Percentiles rank a stretch among this genome's conserved stretches.
Evolutionary conservation across 2,888 invertebrate species (phyloP).

Genomic region (Nebria salina): DNA sequence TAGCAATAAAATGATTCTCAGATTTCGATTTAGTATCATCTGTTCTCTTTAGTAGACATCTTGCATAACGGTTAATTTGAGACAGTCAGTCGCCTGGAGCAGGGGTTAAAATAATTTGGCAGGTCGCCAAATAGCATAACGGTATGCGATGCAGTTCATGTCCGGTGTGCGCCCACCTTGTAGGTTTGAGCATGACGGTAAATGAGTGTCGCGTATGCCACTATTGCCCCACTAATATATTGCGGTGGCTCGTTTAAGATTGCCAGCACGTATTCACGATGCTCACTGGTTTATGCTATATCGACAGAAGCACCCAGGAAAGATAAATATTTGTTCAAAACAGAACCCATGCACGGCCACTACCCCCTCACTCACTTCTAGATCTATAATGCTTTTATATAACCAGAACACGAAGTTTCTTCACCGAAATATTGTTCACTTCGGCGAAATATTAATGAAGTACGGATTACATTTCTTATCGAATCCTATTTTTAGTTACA

Average conservation of each 20-base stretch:
- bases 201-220: not conserved
- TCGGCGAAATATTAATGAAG: slow-evolving; percentile 2
- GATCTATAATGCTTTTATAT: slow-evolving; percentile 21
- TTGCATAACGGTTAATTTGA: not conserved
- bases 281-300: slow-evolving; percentile 52
- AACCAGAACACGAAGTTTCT: slow-evolving; percentile 11
- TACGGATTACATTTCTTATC: slow-evolving; percentile 17
- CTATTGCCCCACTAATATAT: slow-evolving; percentile 53
- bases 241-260: slow-evolving; percentile 55
- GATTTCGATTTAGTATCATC: too few species aligned
- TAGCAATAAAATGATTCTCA: too few species aligned
- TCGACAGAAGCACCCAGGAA: slow-evolving; percentile 48
- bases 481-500: not conserved
- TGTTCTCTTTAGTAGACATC: too few species aligned
- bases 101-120: not conserved
- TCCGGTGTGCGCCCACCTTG: not conserved
- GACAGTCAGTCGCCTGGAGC: not conserved
- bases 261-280: slow-evolving; percentile 53
- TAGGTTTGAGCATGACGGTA: not conserved
- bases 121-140: not conserved
- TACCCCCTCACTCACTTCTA: slow-evolving; percentile 12
- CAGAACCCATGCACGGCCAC: slow-evolving; percentile 41
- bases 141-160: not conserved
- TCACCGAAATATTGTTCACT: not conserved
- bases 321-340: slow-evolving; percentile 57